Evolutionary conservation across 2,797 vertebrate genomes (phyloP).

Genomic region (Agapornis canus): DNA sequence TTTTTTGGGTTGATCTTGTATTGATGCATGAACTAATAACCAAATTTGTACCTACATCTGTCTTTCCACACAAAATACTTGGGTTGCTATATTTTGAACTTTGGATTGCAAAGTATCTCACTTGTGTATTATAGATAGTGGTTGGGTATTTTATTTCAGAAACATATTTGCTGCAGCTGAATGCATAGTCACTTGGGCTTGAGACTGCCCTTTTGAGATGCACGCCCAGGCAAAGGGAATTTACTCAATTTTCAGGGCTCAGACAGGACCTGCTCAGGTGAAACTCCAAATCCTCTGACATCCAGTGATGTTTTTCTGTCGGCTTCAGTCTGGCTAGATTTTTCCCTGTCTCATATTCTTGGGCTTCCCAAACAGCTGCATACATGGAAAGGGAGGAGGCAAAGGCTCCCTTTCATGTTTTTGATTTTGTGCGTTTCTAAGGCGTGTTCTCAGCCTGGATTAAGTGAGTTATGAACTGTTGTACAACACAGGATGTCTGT

Average conservation of each 20-base stretch:
- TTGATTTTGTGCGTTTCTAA: conserved; percentile 10
- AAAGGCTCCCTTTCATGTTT: conserved; percentile 18
- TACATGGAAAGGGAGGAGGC: conserved; percentile 1
- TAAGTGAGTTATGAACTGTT: conserved; percentile 19
- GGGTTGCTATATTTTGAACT: background rate
- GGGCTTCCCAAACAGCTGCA: background rate
- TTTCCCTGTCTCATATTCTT: background rate
- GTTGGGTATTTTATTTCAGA: background rate
- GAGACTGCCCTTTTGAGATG: background rate
- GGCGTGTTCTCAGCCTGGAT: conserved; percentile 19
- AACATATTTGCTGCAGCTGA: background rate
- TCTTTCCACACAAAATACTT: background rate
- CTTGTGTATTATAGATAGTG: background rate
- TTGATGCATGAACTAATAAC: background rate
- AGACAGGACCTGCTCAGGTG: background rate
- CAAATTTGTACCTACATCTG: background rate
- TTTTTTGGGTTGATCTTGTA: conserved; percentile 4
- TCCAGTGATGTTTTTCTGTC: background rate
- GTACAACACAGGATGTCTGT: background rate
- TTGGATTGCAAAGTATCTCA: background rate
- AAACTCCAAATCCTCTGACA: background rate
- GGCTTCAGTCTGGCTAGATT: background rate
- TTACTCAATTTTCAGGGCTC: background rate
- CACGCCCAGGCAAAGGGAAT: background rate
- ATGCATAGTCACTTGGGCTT: background rate